These are phyloP conservation scores for Dasyprocta punctata DNA, from an alignment of 2,113 vertebrate species.

Conservation along the genomic window DNA sequence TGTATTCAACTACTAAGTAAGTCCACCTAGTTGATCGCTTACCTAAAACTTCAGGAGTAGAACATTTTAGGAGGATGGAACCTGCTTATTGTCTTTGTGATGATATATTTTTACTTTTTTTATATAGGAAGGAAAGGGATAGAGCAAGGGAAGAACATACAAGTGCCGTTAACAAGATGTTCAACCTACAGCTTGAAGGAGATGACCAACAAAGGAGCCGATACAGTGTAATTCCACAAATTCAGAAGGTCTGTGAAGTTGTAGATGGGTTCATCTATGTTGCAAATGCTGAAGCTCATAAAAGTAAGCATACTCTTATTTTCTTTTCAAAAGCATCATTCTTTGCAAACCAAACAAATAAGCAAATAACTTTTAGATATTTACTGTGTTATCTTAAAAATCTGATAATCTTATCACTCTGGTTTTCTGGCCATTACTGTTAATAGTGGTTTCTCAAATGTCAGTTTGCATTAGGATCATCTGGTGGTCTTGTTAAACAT, in stretches of 20 bases:
- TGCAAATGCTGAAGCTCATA: constrained; percentile 92
- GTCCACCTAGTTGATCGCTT: not conserved
- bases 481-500: not conserved
- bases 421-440: not conserved
- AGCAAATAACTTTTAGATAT: not conserved
- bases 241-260: constrained; percentile 93
- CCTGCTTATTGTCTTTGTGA: not conserved
- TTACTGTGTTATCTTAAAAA: not conserved
- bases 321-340: constrained; percentile 41
- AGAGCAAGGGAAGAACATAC: constrained; percentile 90
- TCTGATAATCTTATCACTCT: constrained; percentile 11
- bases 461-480: not conserved
- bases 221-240: constrained; percentile 90
- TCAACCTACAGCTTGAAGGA: constrained; percentile 84
- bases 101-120: constrained; percentile 38
- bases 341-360: not conserved
- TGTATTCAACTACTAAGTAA: constrained; percentile 92
- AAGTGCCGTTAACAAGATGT: constrained; percentile 92
- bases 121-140: constrained; percentile 92
- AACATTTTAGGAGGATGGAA: not conserved
- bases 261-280: constrained; percentile 97
- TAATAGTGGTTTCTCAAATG: not conserved
- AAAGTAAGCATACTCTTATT: constrained; percentile 85
- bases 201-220: constrained; percentile 81
- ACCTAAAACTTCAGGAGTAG: not conserved